Evolutionary conservation across 2,113 vertebrate species (phyloP).

Genomic region (Heliornis fulica): DNA sequence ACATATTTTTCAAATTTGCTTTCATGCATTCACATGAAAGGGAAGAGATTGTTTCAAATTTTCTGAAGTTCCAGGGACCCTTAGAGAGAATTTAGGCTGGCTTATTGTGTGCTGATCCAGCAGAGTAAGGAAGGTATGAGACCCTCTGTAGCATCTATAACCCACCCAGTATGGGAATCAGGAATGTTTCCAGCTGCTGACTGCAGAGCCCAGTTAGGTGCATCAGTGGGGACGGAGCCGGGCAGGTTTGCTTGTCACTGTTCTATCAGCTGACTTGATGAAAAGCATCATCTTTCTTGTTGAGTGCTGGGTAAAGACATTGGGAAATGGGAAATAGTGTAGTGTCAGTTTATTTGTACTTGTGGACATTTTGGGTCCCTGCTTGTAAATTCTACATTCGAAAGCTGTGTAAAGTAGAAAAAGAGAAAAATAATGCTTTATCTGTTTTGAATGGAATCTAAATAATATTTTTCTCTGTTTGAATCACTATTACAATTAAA

Average conservation of each 20-base stretch:
- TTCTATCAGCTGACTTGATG: background rate
- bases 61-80: background rate
- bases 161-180: background rate
- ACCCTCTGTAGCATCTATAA: background rate
- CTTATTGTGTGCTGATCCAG: background rate
- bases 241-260: background rate
- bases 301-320: background rate
- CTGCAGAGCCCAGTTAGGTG: background rate
- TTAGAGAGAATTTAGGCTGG: background rate
- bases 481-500: background rate
- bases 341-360: background rate
- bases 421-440: background rate
- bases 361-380: background rate
- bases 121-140: background rate
- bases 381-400: background rate
- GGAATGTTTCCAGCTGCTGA: background rate
- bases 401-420: background rate
- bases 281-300: background rate
- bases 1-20: background rate
- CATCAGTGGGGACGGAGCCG: background rate
- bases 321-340: background rate
- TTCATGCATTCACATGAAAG: background rate
- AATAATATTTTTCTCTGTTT: background rate
- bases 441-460: background rate
- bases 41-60: background rate